These are phyloP conservation scores for Philopotamus ludificatus DNA, from an alignment of 1,140 invertebrate genomes.

Conservation along the genomic window DNA sequence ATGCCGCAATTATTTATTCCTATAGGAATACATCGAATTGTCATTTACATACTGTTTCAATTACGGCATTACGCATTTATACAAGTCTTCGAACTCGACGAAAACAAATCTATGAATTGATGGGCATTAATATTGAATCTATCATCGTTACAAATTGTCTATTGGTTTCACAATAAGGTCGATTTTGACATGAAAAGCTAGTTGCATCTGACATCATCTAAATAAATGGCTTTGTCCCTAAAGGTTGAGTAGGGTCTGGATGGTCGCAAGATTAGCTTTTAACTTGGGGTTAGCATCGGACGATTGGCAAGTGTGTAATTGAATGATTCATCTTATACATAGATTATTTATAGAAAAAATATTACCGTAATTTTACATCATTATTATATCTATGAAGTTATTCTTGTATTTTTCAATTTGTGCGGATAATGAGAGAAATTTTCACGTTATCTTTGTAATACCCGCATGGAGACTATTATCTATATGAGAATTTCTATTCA, in stretches of 20 bases:
- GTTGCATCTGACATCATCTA: constrained; percentile 6
- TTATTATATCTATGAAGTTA: too few species aligned
- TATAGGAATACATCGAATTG: too few species aligned
- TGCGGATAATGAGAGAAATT: background rate
- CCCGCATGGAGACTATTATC: constrained; percentile 13
- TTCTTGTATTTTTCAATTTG: too few species aligned
- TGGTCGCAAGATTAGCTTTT: constrained; percentile 5
- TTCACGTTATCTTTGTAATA: background rate
- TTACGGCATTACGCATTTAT: too few species aligned
- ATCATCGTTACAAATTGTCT: too few species aligned
- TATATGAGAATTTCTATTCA: constrained; percentile 16
- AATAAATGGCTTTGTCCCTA: constrained; percentile 7
- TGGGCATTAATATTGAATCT: too few species aligned
- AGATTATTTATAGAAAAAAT: too few species aligned
- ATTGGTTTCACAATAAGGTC: constrained; percentile 2
- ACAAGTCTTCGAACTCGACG: too few species aligned
- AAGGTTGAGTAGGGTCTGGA: constrained; percentile 10
- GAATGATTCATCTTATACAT: constrained; percentile 21
- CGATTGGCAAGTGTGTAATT: constrained; percentile 1
- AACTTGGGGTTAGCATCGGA: constrained; percentile 5
- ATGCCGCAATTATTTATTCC: too few species aligned
- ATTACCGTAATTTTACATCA: too few species aligned
- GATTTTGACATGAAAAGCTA: background rate
- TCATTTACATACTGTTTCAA: too few species aligned
- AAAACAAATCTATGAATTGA: too few species aligned